Percentiles rank a stretch among this genome's conserved stretches.
Evolutionary conservation across 2,113 vertebrate genomes (phyloP).

Genomic region (Phocoena sinus): DNA sequence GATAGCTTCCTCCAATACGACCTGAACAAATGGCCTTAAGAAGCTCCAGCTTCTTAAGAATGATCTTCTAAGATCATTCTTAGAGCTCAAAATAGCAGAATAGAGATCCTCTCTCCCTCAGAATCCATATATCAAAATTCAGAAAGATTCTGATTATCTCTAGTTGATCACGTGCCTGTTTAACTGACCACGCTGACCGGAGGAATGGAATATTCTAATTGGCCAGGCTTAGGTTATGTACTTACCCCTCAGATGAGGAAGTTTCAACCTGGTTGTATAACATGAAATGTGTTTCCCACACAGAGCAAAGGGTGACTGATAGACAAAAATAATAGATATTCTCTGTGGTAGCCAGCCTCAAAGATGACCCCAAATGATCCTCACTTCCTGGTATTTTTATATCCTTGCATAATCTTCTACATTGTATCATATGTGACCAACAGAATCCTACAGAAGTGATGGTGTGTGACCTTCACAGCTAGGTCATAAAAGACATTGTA

Average conservation of each 20-base stretch:
- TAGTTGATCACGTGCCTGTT: not conserved
- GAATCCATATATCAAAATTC: slow-evolving; percentile 5
- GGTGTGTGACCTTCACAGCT: not conserved
- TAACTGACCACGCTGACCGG: not conserved
- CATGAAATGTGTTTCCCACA: not conserved
- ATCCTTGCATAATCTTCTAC: not conserved
- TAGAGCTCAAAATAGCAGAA: slow-evolving; percentile 18
- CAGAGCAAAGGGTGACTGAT: not conserved
- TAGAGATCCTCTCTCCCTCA: not conserved
- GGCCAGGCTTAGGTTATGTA: not conserved
- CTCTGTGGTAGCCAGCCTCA: not conserved
- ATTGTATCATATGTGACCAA: not conserved
- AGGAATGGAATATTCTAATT: not conserved
- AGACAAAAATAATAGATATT: not conserved
- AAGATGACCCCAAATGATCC: not conserved
- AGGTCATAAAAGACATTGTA: not conserved
- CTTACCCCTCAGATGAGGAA: not conserved
- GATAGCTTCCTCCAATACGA: not conserved
- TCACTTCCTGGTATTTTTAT: not conserved
- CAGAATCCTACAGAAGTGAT: not conserved
- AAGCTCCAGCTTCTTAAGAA: not conserved
- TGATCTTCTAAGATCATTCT: not conserved
- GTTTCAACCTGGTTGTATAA: not conserved
- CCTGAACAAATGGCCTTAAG: not conserved
- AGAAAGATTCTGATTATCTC: not conserved